Conservation (phyloP, 1,140 invertebrate genomes). For the Hyphantria cunea region DNA sequence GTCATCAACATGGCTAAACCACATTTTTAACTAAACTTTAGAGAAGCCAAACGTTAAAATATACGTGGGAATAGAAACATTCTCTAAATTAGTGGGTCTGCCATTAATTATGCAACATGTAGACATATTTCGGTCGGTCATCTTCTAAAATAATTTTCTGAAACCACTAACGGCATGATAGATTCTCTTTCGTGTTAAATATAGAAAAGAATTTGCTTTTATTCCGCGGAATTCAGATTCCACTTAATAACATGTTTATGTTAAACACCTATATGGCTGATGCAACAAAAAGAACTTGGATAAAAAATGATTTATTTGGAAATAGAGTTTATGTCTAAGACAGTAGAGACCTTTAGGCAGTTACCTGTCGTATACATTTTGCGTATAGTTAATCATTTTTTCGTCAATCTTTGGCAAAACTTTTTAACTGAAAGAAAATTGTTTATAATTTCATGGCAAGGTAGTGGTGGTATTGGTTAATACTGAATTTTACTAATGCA, state of each 20-base stretch:
- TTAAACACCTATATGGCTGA: too few species aligned
- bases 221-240: constrained; percentile 5
- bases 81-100: constrained; percentile 34
- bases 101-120: constrained; percentile 44
- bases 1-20: constrained; percentile 3
- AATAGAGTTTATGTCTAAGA: too few species aligned
- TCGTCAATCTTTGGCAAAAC: too few species aligned
- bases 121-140: constrained; percentile 53
- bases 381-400: too few species aligned
- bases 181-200: constrained; percentile 30
- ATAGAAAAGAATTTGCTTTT: constrained; percentile 27
- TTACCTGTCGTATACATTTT: too few species aligned
- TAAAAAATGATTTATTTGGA: too few species aligned
- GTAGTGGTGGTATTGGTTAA: too few species aligned
- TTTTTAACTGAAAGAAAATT: too few species aligned
- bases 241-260: constrained; percentile 1
- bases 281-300: too few species aligned
- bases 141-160: constrained; percentile 45
- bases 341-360: too few species aligned
- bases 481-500: too few species aligned
- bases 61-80: constrained; percentile 7
- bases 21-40: constrained; percentile 11
- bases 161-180: constrained; percentile 40
- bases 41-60: constrained; percentile 2
- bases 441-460: too few species aligned